Base-by-base conservation (phyloP, 2,113 vertebrate species). In the Tupaia chinensis region DNA sequence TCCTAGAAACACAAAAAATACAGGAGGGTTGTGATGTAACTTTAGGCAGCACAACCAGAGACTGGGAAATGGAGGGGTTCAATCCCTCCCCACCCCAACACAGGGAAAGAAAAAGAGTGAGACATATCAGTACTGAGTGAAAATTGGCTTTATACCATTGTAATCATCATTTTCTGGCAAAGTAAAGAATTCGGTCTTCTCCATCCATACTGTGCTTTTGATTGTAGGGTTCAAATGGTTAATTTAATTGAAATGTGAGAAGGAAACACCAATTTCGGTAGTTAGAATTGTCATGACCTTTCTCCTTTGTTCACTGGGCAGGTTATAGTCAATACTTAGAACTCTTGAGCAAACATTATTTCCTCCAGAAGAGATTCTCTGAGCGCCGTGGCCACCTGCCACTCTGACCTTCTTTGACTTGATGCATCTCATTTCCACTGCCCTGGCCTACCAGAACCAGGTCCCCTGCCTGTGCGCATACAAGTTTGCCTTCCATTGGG, bases 11-110 rank as follows among this genome's bases (percentile, higher is more conserved):
- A 34, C 23, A 82, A 25, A 9, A 32, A 56, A 78, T 53, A 32
- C 22, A 76, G 20, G 3, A 53, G 10, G 16, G 20, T 78, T 53
- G 17, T 63, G 12, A 5, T 34, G 7, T 13, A 29, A 4, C 3
- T 29, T 14, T 54, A 81, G 77, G 29, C 17, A 23, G 44, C 44
- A 9, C 5, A 79, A 89, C 74, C 34, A 7, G 3, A 58, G 29
- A 2, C 1, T 32, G 5, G 1, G 27, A 16, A 68, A 5, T 44
- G 44, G 22, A 77, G 16, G 27, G 1, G 1, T 19, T 19, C 8
- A 25, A n/a, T 12, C 1, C 3, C 2, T 8, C 3, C 22, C 34
- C 11, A 13, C 11, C 3, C 13, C 63, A 66, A n/a, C 29, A 25
- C 5, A 7, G 61, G 23, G 27, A 44, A 58, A 12, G 22, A 27